phyloP scores from a whole-genome alignment of 2,888 invertebrate genomes.

The Andricus quercusramuli region DNA sequence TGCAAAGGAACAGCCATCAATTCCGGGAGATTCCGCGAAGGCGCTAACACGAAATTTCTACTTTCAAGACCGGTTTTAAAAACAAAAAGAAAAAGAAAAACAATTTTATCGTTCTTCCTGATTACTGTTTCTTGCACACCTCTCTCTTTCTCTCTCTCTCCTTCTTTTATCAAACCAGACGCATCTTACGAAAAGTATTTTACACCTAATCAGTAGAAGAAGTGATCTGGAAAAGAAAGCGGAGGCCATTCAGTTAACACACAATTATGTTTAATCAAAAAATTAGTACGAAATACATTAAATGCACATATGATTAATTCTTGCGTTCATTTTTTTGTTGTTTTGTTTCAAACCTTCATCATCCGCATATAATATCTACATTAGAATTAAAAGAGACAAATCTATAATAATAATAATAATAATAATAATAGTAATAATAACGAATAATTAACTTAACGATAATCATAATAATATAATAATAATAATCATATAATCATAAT shows the following conservation, averaged over 20 bases:
- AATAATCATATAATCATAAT: conserved; percentile 63
- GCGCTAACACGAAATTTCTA: not conserved
- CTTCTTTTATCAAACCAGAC: not conserved
- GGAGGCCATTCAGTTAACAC: conserved; percentile 73
- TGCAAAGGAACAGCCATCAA: conserved; percentile 10
- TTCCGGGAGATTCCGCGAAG: not conserved
- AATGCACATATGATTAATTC: conserved; percentile 78
- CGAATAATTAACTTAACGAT: conserved; percentile 56
- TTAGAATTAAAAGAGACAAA: conserved; percentile 72
- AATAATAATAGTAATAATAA: conserved; percentile 42
- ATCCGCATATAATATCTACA: conserved; percentile 71
- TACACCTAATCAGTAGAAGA: conserved; percentile 30
- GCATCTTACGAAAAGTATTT: not conserved
- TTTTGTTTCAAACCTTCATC: conserved; percentile 66
- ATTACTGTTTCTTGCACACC: not conserved
- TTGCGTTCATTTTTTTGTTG: conserved; percentile 61
- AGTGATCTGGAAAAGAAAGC: conserved; percentile 67
- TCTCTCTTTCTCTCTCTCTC: conserved; percentile 28
- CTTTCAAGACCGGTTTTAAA: not conserved
- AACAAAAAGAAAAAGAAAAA: not conserved
- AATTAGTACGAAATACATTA: conserved; percentile 79
- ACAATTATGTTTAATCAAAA: conserved; percentile 78
- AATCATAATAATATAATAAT: conserved; percentile 64
- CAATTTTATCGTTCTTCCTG: not conserved
- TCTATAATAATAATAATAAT: conserved; percentile 63